Percentiles rank a stretch among this genome's conserved stretches.
Evolutionary conservation across 2,888 invertebrate genomes (phyloP).

Genomic region (Pristionchus mayeri): DNA sequence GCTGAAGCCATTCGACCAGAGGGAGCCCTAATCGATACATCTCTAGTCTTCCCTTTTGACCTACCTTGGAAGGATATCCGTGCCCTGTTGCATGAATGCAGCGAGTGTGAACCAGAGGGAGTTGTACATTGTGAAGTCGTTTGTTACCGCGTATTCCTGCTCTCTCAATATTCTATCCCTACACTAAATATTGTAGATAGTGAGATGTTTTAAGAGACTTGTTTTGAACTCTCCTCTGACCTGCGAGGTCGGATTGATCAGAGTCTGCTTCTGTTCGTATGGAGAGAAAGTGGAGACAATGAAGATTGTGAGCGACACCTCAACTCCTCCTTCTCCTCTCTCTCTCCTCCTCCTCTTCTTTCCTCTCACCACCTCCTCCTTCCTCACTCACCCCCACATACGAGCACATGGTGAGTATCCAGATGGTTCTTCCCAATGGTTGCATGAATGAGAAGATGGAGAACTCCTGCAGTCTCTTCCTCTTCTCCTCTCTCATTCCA

Average conservation of each 20-base stretch:
- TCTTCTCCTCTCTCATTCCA: neutral
- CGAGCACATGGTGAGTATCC: conserved; percentile 86
- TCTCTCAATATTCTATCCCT: too few relatives aligned
- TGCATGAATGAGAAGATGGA: conserved; percentile 96
- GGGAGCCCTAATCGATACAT: conserved; percentile 54
- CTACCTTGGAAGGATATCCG: conserved; percentile 94
- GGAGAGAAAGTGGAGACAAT: conserved; percentile 96
- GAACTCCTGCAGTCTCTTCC: conserved; percentile 78
- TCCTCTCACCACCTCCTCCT: neutral
- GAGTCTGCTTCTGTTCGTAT: conserved; percentile 88
- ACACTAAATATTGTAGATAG: too few relatives aligned
- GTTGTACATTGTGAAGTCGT: conserved; percentile 94
- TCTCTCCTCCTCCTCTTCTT: too few relatives aligned
- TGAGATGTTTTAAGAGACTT: neutral
- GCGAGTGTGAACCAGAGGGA: conserved; percentile 97
- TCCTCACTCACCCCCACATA: conserved; percentile 86
- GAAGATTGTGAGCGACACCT: conserved; percentile 94
- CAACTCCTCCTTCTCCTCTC: neutral
- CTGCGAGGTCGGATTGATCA: conserved; percentile 46
- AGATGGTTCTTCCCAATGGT: conserved; percentile 96
- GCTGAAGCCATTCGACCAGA: conserved; percentile 92
- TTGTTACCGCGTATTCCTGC: conserved; percentile 78
- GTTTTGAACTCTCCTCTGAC: neutral
- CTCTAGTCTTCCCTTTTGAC: neutral
- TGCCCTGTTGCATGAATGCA: conserved; percentile 98